Base-by-base conservation (phyloP, 2,888 invertebrate species). In the Tryphoninae sp. region DNA sequence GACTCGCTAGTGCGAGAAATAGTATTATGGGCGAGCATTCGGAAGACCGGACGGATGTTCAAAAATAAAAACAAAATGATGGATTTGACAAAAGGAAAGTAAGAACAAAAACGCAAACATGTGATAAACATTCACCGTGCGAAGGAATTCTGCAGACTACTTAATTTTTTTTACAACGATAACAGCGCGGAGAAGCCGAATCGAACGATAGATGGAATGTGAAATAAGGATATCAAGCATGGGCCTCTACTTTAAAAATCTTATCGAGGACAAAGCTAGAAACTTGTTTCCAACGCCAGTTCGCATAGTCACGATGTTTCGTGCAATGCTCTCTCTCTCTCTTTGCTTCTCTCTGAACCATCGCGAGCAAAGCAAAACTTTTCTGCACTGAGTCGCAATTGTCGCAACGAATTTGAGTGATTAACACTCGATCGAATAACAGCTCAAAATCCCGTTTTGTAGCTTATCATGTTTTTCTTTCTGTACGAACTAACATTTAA, bases 1-100 rank as follows among this genome's bases (percentile, higher is more conserved):
- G 87, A 79, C 84, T 91, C 58, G 89, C 89, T 3, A 85, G 85
- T 72, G 89, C 86, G 42, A 87, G 90, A 67, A 85, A 87, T 65
- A 88, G 89, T 81, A 84, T 89, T 26, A 86, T 89, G 62, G 86
- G 53, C 6, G 51, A 77, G 22, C 62, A 77, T 26, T 51, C 76
- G 49, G 82, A 82, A 26, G 16, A 59, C 9, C n/a, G 33, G 22
- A 71, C 49, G 55, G 26, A 16, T 16, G 7, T 9, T n/a, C 68
- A 13, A 2, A 74, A 75, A 64, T 75, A 19, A 77, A 26, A 40
- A 26, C 49, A n/a, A 22, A 33, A 16, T 13, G 64, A 71, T n/a
- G 22, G 51, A 22, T 58, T 55, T 67, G 9, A 33, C 11, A 13
- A 62, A 19, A 49, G 64, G 13, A n/a, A 19, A 68, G 16, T n/a